A percentile compares a stretch with the other conserved stretches of the same genome.
phyloP scores from a whole-genome alignment of 2,888 invertebrate genomes.

The Imbricaverruca yamaguchii region DNA sequence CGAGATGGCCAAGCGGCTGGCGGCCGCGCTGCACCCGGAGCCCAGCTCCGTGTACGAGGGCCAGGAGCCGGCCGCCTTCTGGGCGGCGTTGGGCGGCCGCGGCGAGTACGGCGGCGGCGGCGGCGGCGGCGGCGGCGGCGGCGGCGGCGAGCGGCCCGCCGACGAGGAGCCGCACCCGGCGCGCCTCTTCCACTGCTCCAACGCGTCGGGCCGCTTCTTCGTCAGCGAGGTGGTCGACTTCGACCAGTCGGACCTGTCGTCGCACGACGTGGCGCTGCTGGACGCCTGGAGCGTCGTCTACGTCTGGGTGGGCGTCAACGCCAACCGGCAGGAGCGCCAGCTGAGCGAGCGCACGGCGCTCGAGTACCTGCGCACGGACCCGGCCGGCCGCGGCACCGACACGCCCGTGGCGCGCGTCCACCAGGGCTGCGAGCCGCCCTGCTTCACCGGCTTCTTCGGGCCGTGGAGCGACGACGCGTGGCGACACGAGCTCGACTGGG shows the following conservation, averaged over 20 bases:
- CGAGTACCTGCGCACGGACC: constrained; percentile 62
- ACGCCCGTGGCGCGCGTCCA: constrained; percentile 70
- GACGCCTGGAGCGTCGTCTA: constrained; percentile 73
- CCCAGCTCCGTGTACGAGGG: constrained; percentile 69
- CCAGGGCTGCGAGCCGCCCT: constrained; percentile 81
- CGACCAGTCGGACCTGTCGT: constrained; percentile 67
- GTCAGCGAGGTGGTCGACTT: constrained; percentile 79
- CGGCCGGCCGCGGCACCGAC: constrained; percentile 67
- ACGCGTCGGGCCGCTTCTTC: constrained; percentile 34
- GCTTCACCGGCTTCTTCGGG: constrained; percentile 85
- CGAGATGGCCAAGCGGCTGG: constrained; percentile 79
- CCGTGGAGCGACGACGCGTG: constrained; percentile 75
- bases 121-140: constrained; percentile 51
- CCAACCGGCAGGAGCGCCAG: constrained; percentile 57
- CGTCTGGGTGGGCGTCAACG: constrained; percentile 75
- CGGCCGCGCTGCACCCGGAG: constrained; percentile 53
- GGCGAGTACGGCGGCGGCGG: constrained; percentile 48
- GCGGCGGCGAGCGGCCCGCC: constrained; percentile 42
- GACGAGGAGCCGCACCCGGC: constrained; percentile 47
- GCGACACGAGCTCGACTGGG: constrained; percentile 53
- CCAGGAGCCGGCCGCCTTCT: constrained; percentile 56
- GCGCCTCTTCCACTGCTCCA: constrained; percentile 44
- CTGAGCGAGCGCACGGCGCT: constrained; percentile 56
- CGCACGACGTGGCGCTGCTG: constrained; percentile 77
- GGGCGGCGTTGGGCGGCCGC: constrained; percentile 66